These are phyloP conservation scores for Medauroidea extradentata DNA, from an alignment of 1,140 invertebrate species.

Conservation along the genomic window DNA sequence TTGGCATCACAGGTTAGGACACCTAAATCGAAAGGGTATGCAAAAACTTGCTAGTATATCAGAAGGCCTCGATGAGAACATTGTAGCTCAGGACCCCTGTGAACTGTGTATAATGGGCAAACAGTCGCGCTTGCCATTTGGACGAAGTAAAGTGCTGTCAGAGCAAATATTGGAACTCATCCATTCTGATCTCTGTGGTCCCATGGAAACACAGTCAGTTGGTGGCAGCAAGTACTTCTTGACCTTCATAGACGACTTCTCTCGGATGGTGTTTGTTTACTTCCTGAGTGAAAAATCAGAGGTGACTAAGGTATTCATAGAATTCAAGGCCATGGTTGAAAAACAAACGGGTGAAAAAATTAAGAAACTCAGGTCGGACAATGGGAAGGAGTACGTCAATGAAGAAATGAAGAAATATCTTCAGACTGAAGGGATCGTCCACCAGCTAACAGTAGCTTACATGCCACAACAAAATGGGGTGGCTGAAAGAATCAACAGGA, in stretches of 20 bases:
- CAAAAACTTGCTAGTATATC: background rate
- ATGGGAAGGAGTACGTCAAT: conserved; percentile 36
- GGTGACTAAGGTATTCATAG: conserved; percentile 29
- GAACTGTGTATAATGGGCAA: conserved; percentile 18
- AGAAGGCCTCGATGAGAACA: conserved; percentile 13
- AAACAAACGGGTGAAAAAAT: conserved; percentile 33
- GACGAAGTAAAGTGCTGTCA: background rate
- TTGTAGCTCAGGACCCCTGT: background rate
- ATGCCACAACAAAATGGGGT: conserved; percentile 45
- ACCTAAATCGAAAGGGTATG: background rate
- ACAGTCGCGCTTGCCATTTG: conserved; percentile 9
- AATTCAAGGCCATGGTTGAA: conserved; percentile 33
- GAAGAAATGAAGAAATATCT: conserved; percentile 8
- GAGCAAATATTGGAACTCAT: conserved; percentile 17
- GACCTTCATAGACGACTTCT: conserved; percentile 35
- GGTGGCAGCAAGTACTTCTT: conserved; percentile 31
- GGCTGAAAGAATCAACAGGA: conserved; percentile 40
- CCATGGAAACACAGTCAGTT: conserved; percentile 27
- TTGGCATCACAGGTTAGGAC: conserved; percentile 7
- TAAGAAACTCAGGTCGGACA: conserved; percentile 35
- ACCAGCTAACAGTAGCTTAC: conserved; percentile 26
- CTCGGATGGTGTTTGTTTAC: conserved; percentile 32
- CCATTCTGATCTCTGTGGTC: conserved; percentile 35
- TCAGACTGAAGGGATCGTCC: conserved; percentile 25
- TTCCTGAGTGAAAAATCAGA: conserved; percentile 37